Percentiles rank a stretch among this genome's conserved stretches.
phyloP scores from a whole-genome alignment of 2,797 vertebrate species.

The Cyclopterus lumpus region DNA sequence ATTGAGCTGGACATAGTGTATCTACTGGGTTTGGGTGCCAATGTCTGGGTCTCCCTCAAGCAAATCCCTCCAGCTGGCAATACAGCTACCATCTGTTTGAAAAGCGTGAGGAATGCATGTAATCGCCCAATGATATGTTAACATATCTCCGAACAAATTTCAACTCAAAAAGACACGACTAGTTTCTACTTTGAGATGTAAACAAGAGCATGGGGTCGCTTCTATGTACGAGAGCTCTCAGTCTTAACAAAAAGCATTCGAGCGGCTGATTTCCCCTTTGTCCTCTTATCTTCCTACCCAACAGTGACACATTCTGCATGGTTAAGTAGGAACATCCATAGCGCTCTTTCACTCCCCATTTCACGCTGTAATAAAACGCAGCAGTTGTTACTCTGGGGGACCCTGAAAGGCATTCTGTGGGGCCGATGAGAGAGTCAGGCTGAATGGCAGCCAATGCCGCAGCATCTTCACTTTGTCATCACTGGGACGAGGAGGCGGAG shows the following conservation, averaged over 20 bases:
- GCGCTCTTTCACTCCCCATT: constrained; percentile 88
- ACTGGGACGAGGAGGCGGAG: constrained; percentile 44
- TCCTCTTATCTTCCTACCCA: constrained; percentile 77
- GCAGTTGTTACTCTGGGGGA: constrained; percentile 85
- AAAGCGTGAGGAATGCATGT: constrained; percentile 59
- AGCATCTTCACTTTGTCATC: constrained; percentile 80
- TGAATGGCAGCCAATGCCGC: constrained; percentile 84
- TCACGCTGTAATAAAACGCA: constrained; percentile 90
- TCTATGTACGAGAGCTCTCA: constrained; percentile 53
- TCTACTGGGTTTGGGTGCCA: constrained; percentile 54
- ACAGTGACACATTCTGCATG: constrained; percentile 86
- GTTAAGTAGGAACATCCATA: constrained; percentile 84
- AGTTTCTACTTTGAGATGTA: constrained; percentile 57
- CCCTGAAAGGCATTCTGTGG: constrained; percentile 89
- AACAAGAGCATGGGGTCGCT: constrained; percentile 59
- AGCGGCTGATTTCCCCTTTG: constrained; percentile 79
- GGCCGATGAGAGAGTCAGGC: constrained; percentile 81
- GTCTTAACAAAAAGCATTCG: constrained; percentile 68
- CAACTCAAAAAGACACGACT: constrained; percentile 52
- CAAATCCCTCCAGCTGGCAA: constrained; percentile 62
- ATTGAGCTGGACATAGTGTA: constrained; percentile 58
- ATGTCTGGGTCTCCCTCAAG: constrained; percentile 50
- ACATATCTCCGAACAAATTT: constrained; percentile 74
- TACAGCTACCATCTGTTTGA: constrained; percentile 65
- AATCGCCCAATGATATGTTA: constrained; percentile 63